Evolutionary conservation across 2,888 invertebrate genomes (phyloP), one percentile per base, ranked within the genome.

Genomic region (Athrips mouffetella): DNA sequence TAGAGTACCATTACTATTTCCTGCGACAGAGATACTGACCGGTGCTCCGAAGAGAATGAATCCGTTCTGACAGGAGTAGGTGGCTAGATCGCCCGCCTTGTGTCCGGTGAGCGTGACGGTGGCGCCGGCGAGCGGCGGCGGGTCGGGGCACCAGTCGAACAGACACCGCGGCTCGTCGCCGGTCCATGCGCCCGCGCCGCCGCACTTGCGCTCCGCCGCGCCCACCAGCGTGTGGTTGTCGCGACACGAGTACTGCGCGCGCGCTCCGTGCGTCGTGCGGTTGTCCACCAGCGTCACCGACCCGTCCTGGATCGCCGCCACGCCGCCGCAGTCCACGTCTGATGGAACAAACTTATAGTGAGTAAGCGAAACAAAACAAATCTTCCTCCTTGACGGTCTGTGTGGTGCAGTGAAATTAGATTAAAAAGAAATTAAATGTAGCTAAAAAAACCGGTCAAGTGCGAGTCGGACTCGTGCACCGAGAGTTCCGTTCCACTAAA

Each of bases 91-190:
- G 2, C 96, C 96, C 2, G 94, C 94, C 53, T 94, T 91, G 58
- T 92, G 92, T 1, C 96, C 95, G 0, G 90, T 91, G 5, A 91
- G 90, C 1, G 88, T 77, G 0, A 96, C 93, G 0, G 91, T 80
- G 1, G 95, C 96, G 0, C 96, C 96, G 5, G 92, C 88, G 1
- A 96, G 93, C 25, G 90, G 89, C 0, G 94, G 94, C 0, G 96
- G 96, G 54, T 94, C 94, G 0, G 95, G 94, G 72, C 97, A 97
- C 96, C 96, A 93, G 79, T 96, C 93, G 70, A 94, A 95, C 41
- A 96, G 81, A 74, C 96, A 97, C 63, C 93, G 92, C 0, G 96
- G 95, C 5, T 93, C 90, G 48, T 92, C 91, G 0, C 94, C 94
- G 37, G 91, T 92, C 96, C 96, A 96, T 42, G 89, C 77, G 0